These are phyloP conservation scores for Tricholauxania praeusta DNA, from an alignment of 2,888 invertebrate genomes.

Conservation along the genomic window DNA sequence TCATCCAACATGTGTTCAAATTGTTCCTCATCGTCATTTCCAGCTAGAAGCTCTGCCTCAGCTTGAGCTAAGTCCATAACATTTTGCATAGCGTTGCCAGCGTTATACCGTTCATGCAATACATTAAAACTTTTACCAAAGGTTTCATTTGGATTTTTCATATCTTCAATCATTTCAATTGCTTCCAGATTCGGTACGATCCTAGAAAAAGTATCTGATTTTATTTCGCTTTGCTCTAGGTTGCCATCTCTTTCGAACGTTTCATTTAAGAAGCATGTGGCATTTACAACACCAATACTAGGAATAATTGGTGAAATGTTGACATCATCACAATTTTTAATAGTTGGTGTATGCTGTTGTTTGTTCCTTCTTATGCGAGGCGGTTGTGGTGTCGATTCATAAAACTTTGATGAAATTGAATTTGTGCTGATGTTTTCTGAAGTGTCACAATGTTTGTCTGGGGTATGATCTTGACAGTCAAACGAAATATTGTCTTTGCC, in stretches of 20 bases:
- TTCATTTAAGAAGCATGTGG: conserved; percentile 48
- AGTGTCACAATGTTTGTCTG: conserved; percentile 57
- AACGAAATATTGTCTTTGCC: conserved; percentile 48
- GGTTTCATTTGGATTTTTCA: conserved; percentile 59
- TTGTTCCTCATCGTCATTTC: conserved; percentile 62
- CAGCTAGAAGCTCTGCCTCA: conserved; percentile 59
- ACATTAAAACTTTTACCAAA: conserved; percentile 45
- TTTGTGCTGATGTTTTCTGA: conserved; percentile 57
- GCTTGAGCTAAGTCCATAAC: conserved; percentile 59
- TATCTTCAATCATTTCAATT: conserved; percentile 42
- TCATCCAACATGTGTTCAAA: conserved; percentile 65
- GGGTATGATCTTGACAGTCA: conserved; percentile 46
- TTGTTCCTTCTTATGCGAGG: conserved; percentile 50
- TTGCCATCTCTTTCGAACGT: conserved; percentile 53
- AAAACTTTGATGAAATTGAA: conserved; percentile 49
- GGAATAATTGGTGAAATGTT: conserved; percentile 63
- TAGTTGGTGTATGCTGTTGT: conserved; percentile 56
- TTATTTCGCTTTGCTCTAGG: conserved; percentile 18
- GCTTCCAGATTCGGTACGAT: conserved; percentile 35
- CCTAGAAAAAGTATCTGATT: conserved; percentile 42
- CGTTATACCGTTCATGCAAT: conserved; percentile 41
- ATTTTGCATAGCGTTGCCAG: conserved; percentile 57
- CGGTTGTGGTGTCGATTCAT: conserved; percentile 62
- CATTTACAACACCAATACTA: conserved; percentile 33
- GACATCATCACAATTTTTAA: conserved; percentile 55